phyloP scores from a whole-genome alignment of 2,113 vertebrate species.

The Monopterus albus region DNA sequence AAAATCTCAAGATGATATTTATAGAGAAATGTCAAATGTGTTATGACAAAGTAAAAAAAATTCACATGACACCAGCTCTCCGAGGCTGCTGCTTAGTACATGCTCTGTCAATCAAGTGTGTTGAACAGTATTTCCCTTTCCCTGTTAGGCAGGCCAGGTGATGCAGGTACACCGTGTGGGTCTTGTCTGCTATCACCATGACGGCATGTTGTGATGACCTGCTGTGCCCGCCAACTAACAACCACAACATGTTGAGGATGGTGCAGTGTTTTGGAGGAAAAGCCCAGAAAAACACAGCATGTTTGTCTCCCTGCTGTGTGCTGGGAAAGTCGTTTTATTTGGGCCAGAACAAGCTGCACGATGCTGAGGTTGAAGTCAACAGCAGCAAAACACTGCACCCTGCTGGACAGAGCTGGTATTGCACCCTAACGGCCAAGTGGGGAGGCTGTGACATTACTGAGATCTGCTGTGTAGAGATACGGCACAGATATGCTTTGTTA shows the following conservation, averaged over 20 bases:
- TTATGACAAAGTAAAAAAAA: neutral
- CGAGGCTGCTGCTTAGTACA: constrained; percentile 9
- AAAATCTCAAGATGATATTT: constrained; percentile 5
- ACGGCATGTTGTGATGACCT: constrained; percentile 3
- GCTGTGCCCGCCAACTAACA: neutral
- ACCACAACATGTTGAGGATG: neutral
- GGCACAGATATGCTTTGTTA: too few species aligned
- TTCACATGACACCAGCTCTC: neutral
- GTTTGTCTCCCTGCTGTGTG: too few species aligned
- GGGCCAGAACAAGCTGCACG: neutral
- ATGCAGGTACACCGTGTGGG: constrained; percentile 10
- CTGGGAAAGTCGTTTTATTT: too few species aligned
- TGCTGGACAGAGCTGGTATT: constrained; percentile 14
- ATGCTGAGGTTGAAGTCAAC: neutral
- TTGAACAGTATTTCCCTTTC: constrained; percentile 9
- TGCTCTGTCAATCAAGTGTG: constrained; percentile 15
- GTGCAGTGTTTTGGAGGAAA: too few species aligned
- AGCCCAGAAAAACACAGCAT: too few species aligned
- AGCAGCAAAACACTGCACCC: constrained; percentile 46
- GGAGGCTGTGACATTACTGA: too few species aligned
- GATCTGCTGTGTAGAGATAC: neutral
- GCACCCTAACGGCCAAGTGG: neutral
- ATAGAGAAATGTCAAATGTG: neutral
- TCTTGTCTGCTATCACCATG: neutral
- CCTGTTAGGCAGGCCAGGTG: constrained; percentile 2